Base-by-base conservation (phyloP, 2,888 invertebrate genomes). In the Enchytraeus crypticus region DNA sequence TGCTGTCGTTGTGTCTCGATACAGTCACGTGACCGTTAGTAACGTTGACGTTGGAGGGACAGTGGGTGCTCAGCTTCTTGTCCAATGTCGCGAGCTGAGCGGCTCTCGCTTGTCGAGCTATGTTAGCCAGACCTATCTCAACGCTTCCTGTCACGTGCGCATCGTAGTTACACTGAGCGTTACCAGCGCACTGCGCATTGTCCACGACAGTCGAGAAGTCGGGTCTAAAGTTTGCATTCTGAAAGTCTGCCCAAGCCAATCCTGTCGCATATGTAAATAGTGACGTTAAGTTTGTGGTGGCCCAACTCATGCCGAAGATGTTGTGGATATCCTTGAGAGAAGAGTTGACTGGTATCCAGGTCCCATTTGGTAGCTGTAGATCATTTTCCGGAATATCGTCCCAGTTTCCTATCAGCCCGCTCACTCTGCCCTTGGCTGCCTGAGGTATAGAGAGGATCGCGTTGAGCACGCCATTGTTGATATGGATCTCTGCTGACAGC, bases 351-450 rank as follows among this genome's bases (percentile, higher is more conserved):
- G 55, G 49, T 26, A 60, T 60, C 18, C 29, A 47, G 5, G 60
- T 47, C 11, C 27, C 33, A 21, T 60, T 30, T 2, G 55, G 47
- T 29, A 55, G 60, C 55, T 54, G 55, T 2, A 60, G 46, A 45
- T 60, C 60, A 47, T 60, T 55, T 23, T 47, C 45, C 18, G 26
- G 3, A 27, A 54, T 38, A 38, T 60, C 60, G 55, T 60, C 55
- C 54, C 55, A 60, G 51, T 60, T 60, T 27, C 60, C 60, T 21
- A 60, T 26, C 34, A 60, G 30, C n/a, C 60, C 60, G 30, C 27
- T 21, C 1, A 55, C 55, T 46, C 46, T 1, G 23, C 60, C 55
- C 49, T 60, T 55, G 11, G 54, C 46, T 11, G 18, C n/a, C n/a
- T 30, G 51, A 18, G 43, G 23, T 8, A 55, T 4, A 2, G 21